Percentiles rank a stretch among this genome's conserved stretches.
Conservation (phyloP, 2,888 invertebrate genomes). For the Platycheirus rosarum region DNA sequence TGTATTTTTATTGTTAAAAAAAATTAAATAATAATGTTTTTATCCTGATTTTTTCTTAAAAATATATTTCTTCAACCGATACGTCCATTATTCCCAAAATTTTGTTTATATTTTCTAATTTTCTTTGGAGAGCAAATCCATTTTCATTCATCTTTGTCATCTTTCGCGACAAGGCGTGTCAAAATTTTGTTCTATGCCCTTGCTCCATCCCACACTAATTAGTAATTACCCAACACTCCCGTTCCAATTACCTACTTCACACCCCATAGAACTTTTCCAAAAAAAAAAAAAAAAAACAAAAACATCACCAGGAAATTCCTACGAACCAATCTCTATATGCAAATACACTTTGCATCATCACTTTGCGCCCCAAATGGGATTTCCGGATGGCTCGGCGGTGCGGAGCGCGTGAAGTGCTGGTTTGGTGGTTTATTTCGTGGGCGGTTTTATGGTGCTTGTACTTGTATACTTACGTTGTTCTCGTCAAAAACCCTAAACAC, state of each 20-base stretch:
- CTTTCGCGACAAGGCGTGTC: too few species aligned
- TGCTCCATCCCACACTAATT: not conserved
- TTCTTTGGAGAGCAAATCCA: not conserved
- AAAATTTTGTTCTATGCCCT: not conserved
- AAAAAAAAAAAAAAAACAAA: not conserved
- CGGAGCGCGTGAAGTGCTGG: not conserved
- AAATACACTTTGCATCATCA: not conserved
- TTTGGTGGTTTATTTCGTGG: constrained; percentile 14
- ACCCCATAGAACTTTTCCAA: not conserved
- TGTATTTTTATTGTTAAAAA: too few species aligned
- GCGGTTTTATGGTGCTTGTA: constrained; percentile 12
- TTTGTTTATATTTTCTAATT: too few species aligned
- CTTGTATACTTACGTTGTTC: constrained; percentile 92
- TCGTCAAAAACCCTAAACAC: constrained; percentile 99
- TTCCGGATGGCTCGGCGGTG: not conserved
- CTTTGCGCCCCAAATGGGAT: not conserved
- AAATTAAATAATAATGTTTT: too few species aligned
- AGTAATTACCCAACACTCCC: not conserved
- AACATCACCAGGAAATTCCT: not conserved
- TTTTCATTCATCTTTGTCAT: not conserved
- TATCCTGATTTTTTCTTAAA: too few species aligned
- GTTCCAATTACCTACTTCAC: not conserved
- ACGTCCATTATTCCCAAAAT: too few species aligned
- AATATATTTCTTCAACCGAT: too few species aligned
- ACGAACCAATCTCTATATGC: constrained; percentile 7